Percentiles rank a stretch among this genome's conserved stretches.
phyloP scores from a whole-genome alignment of 2,888 invertebrate species.

The Steinernema scapterisci region DNA sequence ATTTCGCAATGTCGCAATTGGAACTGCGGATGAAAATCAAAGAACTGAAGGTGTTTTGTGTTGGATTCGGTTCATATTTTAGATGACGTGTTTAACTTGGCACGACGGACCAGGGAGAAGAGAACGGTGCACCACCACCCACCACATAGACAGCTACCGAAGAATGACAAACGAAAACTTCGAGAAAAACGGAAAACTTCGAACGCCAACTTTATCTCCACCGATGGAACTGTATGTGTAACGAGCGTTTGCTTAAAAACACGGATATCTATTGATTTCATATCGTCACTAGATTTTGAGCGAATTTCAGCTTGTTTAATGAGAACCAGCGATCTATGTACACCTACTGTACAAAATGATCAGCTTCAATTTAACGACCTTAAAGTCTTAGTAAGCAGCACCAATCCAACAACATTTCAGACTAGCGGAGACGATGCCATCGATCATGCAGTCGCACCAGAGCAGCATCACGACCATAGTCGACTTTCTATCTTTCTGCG shows the following conservation, averaged over 20 bases:
- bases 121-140: slow-evolving; percentile 42
- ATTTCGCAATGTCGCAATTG: neutral
- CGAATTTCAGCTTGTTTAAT: too few species aligned
- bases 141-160: slow-evolving; percentile 33
- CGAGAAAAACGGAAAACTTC: slow-evolving; percentile 40
- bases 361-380: too few species aligned
- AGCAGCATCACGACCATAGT: slow-evolving; percentile 35
- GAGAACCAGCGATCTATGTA: too few species aligned
- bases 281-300: too few species aligned
- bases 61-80: neutral
- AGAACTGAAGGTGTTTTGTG: neutral
- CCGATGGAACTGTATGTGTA: slow-evolving; percentile 41
- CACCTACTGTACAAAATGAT: too few species aligned
- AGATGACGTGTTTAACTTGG: slow-evolving; percentile 10
- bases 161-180: slow-evolving; percentile 40
- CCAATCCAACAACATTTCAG: slow-evolving; percentile 34
- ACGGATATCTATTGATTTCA: too few species aligned
- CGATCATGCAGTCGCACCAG: neutral
- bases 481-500: slow-evolving; percentile 35
- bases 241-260: neutral
- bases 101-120: slow-evolving; percentile 36
- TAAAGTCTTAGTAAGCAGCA: too few species aligned
- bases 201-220: slow-evolving; percentile 40
- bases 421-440: slow-evolving; percentile 42
- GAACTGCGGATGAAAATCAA: neutral